A percentile compares a stretch with the other conserved stretches of the same genome.
Conservation (phyloP, 2,888 invertebrate genomes). For the Perizoma affinitatum region DNA sequence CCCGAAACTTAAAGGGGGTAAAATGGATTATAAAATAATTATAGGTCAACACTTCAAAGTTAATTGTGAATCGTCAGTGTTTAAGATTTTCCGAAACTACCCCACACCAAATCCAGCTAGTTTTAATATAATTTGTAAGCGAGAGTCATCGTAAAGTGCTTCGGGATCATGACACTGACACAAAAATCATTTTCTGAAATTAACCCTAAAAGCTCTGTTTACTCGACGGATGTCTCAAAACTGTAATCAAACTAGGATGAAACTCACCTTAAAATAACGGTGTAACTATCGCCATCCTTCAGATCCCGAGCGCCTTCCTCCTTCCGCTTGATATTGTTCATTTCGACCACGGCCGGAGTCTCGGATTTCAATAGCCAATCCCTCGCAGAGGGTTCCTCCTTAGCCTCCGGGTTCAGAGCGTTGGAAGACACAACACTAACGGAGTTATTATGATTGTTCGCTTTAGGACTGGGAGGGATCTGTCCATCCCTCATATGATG, state of each 20-base stretch:
- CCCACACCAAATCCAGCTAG: too few species aligned
- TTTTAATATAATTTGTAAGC: too few species aligned
- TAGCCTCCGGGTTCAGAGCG: conserved; percentile 66
- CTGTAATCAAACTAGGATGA: not conserved
- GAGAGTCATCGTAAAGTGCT: too few species aligned
- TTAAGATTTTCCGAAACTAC: too few species aligned
- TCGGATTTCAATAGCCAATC: conserved; percentile 75
- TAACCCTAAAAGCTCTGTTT: too few species aligned
- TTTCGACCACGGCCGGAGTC: conserved; percentile 69
- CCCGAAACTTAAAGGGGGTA: too few species aligned
- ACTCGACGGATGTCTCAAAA: too few species aligned
- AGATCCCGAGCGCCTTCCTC: conserved; percentile 75
- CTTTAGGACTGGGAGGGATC: conserved; percentile 72
- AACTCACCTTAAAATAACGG: conserved; percentile 88
- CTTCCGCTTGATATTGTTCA: conserved; percentile 79
- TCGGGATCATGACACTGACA: too few species aligned
- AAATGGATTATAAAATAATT: too few species aligned
- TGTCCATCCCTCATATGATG: conserved; percentile 80
- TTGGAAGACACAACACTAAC: conserved; percentile 79
- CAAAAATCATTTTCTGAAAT: too few species aligned
- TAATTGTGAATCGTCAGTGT: too few species aligned
- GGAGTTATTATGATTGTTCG: conserved; percentile 75
- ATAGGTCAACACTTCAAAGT: too few species aligned
- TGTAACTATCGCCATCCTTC: conserved; percentile 88
- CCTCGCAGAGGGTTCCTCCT: conserved; percentile 72